These are phyloP conservation scores for Synergus itoensis DNA, from an alignment of 2,888 invertebrate genomes.

Conservation along the genomic window DNA sequence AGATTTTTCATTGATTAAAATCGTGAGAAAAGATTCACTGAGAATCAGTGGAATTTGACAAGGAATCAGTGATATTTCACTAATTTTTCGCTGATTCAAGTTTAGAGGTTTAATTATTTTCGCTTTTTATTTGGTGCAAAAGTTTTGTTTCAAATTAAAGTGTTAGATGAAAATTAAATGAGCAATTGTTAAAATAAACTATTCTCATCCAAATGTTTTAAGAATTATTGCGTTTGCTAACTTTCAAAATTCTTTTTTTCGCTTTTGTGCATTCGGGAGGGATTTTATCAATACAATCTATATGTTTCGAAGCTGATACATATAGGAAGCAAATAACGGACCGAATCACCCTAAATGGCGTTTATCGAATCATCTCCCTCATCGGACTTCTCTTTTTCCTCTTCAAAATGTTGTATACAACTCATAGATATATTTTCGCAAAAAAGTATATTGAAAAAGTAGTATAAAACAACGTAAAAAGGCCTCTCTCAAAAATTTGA, in stretches of 20 bases:
- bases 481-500: not conserved
- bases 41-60: too few relatives aligned
- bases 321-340: conserved; percentile 1
- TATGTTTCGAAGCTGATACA: conserved; percentile 1
- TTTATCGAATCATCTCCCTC: conserved; percentile 37
- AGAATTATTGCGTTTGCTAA: too few relatives aligned
- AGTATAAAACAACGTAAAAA: not conserved
- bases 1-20: too few relatives aligned
- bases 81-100: too few relatives aligned
- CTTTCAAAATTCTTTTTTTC: too few relatives aligned
- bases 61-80: too few relatives aligned
- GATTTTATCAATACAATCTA: conserved; percentile 25
- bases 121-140: not conserved
- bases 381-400: conserved; percentile 18
- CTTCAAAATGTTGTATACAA: conserved; percentile 5
- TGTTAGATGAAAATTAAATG: not conserved
- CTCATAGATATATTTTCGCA: not conserved
- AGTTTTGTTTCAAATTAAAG: not conserved
- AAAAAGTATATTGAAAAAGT: not conserved
- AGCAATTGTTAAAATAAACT: too few relatives aligned
- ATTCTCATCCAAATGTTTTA: too few relatives aligned
- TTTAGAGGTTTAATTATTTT: not conserved
- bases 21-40: too few relatives aligned
- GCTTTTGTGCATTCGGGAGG: not conserved
- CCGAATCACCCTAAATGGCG: conserved; percentile 36